Base-by-base conservation (phyloP, 2,888 invertebrate species). In the Pollenia griseotomentosa region DNA sequence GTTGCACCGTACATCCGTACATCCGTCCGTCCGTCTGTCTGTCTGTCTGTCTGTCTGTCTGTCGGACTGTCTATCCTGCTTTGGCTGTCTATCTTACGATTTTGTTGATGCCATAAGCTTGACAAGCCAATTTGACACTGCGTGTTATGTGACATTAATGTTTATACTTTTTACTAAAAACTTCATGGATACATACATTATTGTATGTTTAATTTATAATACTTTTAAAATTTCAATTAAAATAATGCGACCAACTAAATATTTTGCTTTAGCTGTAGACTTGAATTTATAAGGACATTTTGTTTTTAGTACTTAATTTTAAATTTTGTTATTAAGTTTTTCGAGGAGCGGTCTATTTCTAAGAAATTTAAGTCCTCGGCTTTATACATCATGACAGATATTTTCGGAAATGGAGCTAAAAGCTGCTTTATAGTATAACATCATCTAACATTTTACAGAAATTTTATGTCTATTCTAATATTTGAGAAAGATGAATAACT, bases 101-200 rank as follows among this genome's bases (percentile, higher is more conserved):
- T 83, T 83, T 65, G 80, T 86, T 83, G 86, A 86, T 83, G 86
- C 83, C 86, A 86, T 87, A 87, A 87, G 84, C 81, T 81, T 87
- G 87, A 81, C 87, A 87, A 84, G 86, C 70, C 88, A 85, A 88
- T 88, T 88, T 88, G 88, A 88, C 88, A 88, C 80, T 68, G 81
- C 85, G 83, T 88, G 85, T 86, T 86, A 88, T 81, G 73, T 83
- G 86, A 86, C 85, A 88, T 88, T 85, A 83, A 83, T 86, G 88
- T 86, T 86, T 57, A 83, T 78, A 77, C 61, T 53, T 77, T 42
- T 75, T 73, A 61, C 12, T 40, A 53, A 63, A 68, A 65, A 77
- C 59, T 82, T 78, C 53, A 70, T 77, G 23, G 23, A 63, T 5
- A 55, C 63, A 16, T 23, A 57, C 70, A 70, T 55, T 55, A n/a